phyloP scores from a whole-genome alignment of 2,888 invertebrate genomes.

The Selenia dentaria region DNA sequence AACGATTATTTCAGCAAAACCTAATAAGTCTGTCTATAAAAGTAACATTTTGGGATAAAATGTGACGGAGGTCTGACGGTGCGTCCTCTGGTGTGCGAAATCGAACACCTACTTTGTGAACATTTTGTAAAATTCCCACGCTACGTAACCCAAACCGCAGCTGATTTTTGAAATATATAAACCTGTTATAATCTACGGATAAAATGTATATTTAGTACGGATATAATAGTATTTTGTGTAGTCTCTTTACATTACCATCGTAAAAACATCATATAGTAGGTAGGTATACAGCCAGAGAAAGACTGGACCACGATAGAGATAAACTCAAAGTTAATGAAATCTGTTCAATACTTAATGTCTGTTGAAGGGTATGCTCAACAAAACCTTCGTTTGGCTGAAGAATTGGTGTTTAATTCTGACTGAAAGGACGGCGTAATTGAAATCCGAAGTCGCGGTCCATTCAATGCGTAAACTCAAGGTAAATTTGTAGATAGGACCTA shows the following conservation, averaged over 20 bases:
- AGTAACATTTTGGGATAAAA: slow-evolving; percentile 17
- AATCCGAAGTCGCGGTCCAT: slow-evolving; percentile 28
- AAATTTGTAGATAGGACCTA: slow-evolving; percentile 20
- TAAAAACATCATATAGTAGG: too few species aligned
- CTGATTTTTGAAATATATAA: too few species aligned
- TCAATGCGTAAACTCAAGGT: slow-evolving; percentile 30
- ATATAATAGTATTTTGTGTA: too few species aligned
- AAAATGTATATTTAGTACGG: too few species aligned
- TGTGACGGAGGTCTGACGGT: slow-evolving; percentile 30
- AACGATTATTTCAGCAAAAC: slow-evolving; percentile 9
- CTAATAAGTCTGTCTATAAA: slow-evolving; percentile 17
- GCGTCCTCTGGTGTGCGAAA: slow-evolving; percentile 26
- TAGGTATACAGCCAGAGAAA: too few species aligned
- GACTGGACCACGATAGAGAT: too few species aligned
- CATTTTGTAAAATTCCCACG: slow-evolving; percentile 17
- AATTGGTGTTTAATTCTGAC: slow-evolving; percentile 24
- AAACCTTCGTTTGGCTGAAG: slow-evolving; percentile 22
- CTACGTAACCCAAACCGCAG: too few species aligned
- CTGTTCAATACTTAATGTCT: slow-evolving; percentile 10
- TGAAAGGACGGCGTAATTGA: slow-evolving; percentile 31
- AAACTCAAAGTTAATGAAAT: slow-evolving; percentile 12
- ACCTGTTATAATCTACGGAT: too few species aligned
- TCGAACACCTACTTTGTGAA: slow-evolving; percentile 17
- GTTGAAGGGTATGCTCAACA: slow-evolving; percentile 10
- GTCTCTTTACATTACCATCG: too few species aligned